Evolutionary conservation across 2,113 vertebrate genomes (phyloP), one percentile per base, ranked within the genome.

Genomic region (Ammodytes dubius): DNA sequence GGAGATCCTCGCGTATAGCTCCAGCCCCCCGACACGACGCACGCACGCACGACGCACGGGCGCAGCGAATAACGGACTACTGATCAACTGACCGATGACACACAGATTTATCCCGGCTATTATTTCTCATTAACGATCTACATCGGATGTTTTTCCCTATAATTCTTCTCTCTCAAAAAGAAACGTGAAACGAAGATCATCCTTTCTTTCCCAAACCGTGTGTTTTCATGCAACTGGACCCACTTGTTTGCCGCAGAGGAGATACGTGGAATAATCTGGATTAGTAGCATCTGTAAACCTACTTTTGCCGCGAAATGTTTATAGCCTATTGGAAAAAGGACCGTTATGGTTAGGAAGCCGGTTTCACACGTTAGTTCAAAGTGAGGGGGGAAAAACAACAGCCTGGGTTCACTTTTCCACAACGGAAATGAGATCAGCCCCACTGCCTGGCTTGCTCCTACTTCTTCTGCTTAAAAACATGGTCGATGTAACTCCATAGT

Each of bases 381-480:
- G 35, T 40, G 27, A n/a, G 58, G 3, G 47, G 11, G 13, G 9
- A 69, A 61, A 71, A 69, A 60, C 0, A 80, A 42, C 64, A 83
- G 66, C 12, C 70, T 19, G 77, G 68, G 70, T 61, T 85, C 52
- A 73, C 61, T 91, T 91, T 88, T 93, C 88, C 86, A 75, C 46
- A 91, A 77, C 93, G 93, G 92, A 94, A 94, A 91, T 93, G 91
- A 92, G 86, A 68, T 89, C 91, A 91, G 82, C 46, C 49, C 53
- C 59, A 27, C 4, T 14, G 57, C 46, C 56, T 79, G 87, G 59
- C 72, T 84, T 27, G 27, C 27, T 27, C 27, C 56, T 64, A 7
- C 71, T 86, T 77, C 79, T 80, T 42, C 77, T 83, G 27, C 27
- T 27, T 27, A 27, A 0, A 77, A 91, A 91, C 89, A 91, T 91